phyloP scores from a whole-genome alignment of 2,113 vertebrate species.

The Salvelinus fontinalis region DNA sequence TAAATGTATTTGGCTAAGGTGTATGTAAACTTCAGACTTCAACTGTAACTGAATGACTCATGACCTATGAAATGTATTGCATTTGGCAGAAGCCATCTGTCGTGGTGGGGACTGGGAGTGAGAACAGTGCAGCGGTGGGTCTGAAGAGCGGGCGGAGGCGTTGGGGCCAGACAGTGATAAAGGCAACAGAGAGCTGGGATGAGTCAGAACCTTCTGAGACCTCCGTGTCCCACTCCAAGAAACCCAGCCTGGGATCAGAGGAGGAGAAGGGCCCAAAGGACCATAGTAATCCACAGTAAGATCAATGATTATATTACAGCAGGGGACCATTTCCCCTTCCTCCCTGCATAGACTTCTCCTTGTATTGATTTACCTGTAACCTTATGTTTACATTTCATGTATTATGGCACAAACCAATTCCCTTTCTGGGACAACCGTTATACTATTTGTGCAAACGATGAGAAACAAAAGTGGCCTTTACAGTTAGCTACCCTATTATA shows the following conservation, averaged over 20 bases:
- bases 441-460: too few species aligned
- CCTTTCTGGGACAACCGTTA: too few species aligned
- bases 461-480: too few species aligned
- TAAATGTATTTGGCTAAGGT: too few species aligned
- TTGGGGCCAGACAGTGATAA: constrained; percentile 87
- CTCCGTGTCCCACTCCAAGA: constrained; percentile 85
- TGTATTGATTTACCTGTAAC: too few species aligned
- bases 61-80: neutral
- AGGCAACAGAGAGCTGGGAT: constrained; percentile 84
- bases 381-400: too few species aligned
- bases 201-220: constrained; percentile 80
- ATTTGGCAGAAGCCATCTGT: neutral
- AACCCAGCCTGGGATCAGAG: constrained; percentile 77
- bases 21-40: too few species aligned
- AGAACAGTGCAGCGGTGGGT: constrained; percentile 58
- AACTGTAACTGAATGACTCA: neutral
- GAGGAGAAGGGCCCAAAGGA: constrained; percentile 81
- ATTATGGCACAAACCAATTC: too few species aligned
- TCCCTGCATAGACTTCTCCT: too few species aligned
- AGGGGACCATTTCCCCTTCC: too few species aligned
- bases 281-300: constrained; percentile 56
- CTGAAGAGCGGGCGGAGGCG: constrained; percentile 84
- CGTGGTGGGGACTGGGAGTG: constrained; percentile 59
- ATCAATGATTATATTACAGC: neutral
- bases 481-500: too few species aligned